Evolutionary conservation across 2,888 invertebrate genomes (phyloP).

Genomic region (Parapristionchus giblindavisi): DNA sequence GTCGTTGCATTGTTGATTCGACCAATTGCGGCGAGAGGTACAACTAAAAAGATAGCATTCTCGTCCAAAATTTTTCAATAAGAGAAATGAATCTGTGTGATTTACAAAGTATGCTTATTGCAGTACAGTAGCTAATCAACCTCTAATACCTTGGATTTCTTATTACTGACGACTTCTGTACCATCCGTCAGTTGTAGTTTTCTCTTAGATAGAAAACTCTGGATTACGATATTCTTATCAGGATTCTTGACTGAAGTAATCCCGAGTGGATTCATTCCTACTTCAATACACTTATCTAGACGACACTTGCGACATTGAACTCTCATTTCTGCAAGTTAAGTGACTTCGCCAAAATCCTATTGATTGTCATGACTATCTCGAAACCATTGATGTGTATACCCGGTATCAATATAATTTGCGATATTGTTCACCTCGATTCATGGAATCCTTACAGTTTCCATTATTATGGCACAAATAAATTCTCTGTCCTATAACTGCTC

Average conservation of each 20-base stretch:
- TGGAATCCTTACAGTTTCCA: not conserved
- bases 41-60: not conserved
- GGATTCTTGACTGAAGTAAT: not conserved
- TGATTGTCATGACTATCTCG: too few species aligned
- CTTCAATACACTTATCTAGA: not conserved
- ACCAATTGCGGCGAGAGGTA: not conserved
- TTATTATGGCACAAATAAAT: not conserved
- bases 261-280: slow-evolving; percentile 1
- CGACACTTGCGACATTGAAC: not conserved
- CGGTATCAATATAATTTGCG: too few species aligned
- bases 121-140: not conserved
- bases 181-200: not conserved
- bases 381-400: too few species aligned
- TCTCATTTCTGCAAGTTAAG: not conserved
- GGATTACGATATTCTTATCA: not conserved
- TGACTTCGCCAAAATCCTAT: not conserved
- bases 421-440: too few species aligned
- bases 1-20: not conserved
- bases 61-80: not conserved
- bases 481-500: not conserved
- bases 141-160: not conserved
- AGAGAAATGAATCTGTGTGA: not conserved
- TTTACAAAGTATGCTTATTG: not conserved
- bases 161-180: too few species aligned
- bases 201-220: not conserved